These are phyloP conservation scores for Nephrotoma flavescens DNA, from an alignment of 2,888 invertebrate species.

Conservation along the genomic window DNA sequence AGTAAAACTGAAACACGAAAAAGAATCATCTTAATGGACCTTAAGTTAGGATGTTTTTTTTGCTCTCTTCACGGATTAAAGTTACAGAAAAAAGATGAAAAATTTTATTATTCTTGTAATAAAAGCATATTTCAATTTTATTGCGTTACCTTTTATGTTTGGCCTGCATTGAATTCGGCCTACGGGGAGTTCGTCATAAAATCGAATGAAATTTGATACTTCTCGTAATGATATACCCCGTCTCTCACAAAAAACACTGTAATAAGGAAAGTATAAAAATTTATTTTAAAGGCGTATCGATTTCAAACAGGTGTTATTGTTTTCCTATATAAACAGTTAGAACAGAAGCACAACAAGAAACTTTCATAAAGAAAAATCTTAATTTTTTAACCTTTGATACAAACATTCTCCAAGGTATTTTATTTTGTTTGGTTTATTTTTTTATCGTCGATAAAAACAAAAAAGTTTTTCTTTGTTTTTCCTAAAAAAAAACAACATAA, in stretches of 20 bases:
- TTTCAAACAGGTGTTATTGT: background rate
- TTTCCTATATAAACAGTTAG: background rate
- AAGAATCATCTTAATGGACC: background rate
- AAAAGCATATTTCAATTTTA: background rate
- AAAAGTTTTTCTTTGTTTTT: background rate
- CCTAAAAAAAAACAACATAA: background rate
- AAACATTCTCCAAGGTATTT: background rate
- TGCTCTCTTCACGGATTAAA: background rate
- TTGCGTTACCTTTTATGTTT: background rate
- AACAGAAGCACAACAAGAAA: background rate
- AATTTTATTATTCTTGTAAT: background rate
- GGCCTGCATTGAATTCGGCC: background rate
- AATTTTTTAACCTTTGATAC: background rate
- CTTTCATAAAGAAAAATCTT: background rate
- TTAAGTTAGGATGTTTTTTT: background rate
- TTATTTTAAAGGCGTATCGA: background rate
- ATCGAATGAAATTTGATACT: no score
- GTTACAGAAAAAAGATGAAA: background rate
- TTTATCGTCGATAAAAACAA: background rate
- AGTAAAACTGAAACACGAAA: background rate
- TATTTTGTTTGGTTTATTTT: background rate
- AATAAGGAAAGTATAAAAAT: background rate
- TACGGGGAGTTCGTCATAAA: background rate
- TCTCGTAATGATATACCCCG: background rate
- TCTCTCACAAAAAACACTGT: no score